Percentiles rank a stretch among this genome's conserved stretches.
phyloP scores from a whole-genome alignment of 2,888 invertebrate genomes.

The Xylophagus ater region DNA sequence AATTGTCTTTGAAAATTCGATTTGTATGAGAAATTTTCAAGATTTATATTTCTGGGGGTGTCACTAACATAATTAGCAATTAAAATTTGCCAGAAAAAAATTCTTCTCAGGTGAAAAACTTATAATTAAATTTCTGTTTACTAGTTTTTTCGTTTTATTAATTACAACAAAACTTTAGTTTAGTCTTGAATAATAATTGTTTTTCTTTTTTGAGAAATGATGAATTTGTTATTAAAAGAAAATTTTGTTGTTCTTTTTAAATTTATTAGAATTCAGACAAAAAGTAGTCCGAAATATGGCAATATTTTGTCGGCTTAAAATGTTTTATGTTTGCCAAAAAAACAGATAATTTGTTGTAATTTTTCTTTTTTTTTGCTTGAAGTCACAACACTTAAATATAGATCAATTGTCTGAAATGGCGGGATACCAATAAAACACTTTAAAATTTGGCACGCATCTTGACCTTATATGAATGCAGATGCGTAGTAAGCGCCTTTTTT shows the following conservation, averaged over 20 bases:
- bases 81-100: too few relatives aligned
- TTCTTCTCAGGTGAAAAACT: not conserved
- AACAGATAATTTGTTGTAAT: too few relatives aligned
- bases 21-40: too few relatives aligned
- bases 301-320: not conserved
- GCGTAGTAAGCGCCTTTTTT: too few relatives aligned
- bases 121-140: too few relatives aligned
- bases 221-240: not conserved
- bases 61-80: too few relatives aligned
- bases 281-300: not conserved
- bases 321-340: constrained; percentile 4
- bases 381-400: constrained; percentile 9
- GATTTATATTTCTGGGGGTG: not conserved
- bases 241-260: not conserved
- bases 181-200: not conserved
- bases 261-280: not conserved
- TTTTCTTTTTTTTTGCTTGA: constrained; percentile 5
- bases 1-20: constrained; percentile 11
- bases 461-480: too few relatives aligned
- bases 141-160: too few relatives aligned
- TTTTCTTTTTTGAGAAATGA: not conserved
- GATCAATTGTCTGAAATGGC: constrained; percentile 9
- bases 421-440: constrained; percentile 11
- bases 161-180: constrained; percentile 2
- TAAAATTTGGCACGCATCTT: too few relatives aligned